phyloP scores from a whole-genome alignment of 2,888 invertebrate species.

The Adineta ricciae region DNA sequence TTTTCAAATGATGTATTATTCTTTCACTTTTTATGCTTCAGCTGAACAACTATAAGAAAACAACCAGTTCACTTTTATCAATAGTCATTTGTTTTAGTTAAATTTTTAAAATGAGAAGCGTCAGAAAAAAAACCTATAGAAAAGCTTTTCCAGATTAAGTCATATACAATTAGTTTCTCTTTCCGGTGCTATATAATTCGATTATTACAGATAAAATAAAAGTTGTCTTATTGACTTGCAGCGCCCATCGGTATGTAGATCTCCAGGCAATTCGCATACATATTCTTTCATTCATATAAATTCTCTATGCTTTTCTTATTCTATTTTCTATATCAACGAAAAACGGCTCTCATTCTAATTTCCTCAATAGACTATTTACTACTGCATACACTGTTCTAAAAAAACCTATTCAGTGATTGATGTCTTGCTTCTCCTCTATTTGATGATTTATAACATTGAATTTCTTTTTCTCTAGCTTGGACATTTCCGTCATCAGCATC shows the following conservation, averaged over 20 bases:
- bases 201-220: background rate
- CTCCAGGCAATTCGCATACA: background rate
- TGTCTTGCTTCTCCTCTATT: no score
- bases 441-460: no score
- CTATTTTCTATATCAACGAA: background rate
- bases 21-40: background rate
- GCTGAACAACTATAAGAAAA: background rate
- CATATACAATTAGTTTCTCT: background rate
- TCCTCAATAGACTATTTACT: no score
- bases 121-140: no score
- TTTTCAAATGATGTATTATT: background rate
- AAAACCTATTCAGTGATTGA: no score
- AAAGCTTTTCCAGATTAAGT: no score
- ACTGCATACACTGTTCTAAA: no score
- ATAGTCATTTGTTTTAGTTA: background rate
- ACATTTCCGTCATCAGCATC: slow-evolving; percentile 1
- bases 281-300: background rate
- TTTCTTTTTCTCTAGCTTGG: background rate
- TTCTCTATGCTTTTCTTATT: background rate
- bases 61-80: background rate
- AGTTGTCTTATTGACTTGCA: background rate
- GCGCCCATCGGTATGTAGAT: background rate
- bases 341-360: no score
- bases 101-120: no score
- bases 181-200: background rate